Evolutionary conservation across 2,797 vertebrate genomes (phyloP).

Genomic region (Xiphorhynchus erythropygius): DNA sequence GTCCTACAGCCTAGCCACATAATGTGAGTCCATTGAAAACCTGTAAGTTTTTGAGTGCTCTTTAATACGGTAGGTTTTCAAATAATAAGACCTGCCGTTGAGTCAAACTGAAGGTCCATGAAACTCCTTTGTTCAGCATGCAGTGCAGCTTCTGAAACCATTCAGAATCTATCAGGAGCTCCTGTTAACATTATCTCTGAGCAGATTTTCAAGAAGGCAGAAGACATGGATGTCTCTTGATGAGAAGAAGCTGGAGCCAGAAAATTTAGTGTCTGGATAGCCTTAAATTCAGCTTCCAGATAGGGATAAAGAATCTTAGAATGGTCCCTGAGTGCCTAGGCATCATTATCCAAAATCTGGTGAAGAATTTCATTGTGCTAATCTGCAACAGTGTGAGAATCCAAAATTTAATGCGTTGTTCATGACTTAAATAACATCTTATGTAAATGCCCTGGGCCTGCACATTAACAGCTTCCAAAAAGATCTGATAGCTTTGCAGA

Average conservation of each 20-base stretch:
- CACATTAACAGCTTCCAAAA: conserved; percentile 19
- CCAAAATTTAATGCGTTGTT: background rate
- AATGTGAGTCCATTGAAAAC: background rate
- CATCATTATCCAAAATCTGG: background rate
- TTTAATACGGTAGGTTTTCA: background rate
- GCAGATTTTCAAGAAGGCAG: background rate
- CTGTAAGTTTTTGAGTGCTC: background rate
- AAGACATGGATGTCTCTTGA: background rate
- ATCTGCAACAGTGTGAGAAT: background rate
- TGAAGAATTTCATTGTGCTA: conserved; percentile 19
- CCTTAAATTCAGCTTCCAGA: background rate
- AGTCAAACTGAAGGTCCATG: background rate
- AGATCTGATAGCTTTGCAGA: background rate
- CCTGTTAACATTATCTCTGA: background rate
- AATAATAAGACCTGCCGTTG: background rate
- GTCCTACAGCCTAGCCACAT: background rate
- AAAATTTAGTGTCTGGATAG: background rate
- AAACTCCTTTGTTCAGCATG: background rate
- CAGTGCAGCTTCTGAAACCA: background rate
- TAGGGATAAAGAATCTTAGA: background rate
- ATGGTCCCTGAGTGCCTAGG: background rate
- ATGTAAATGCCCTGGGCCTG: conserved; percentile 3
- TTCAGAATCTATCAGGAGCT: background rate
- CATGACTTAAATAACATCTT: conserved; percentile 18
- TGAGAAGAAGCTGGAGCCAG: background rate